Conservation (phyloP, 2,888 invertebrate genomes). For the Liopterus haemorrhoidalis region DNA sequence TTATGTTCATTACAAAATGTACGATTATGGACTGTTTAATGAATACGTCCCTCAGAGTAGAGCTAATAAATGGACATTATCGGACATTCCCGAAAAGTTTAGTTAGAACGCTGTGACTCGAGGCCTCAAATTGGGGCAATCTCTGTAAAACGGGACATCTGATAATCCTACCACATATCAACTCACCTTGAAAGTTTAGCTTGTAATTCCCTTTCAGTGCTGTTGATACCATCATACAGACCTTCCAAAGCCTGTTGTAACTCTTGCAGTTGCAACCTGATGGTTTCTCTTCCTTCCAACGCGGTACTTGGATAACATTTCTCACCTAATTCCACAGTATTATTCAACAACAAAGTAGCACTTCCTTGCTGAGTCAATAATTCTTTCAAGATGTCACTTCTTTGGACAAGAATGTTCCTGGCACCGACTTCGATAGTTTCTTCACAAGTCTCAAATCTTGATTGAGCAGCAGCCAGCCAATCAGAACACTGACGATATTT, state of each 20-base stretch:
- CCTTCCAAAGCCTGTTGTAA: conserved; percentile 76
- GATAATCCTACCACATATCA: not conserved
- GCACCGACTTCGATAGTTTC: conserved; percentile 58
- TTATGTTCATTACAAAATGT: too few relatives aligned
- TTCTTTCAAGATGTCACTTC: conserved; percentile 66
- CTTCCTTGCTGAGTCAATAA: conserved; percentile 68
- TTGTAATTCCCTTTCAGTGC: conserved; percentile 73
- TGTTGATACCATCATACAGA: conserved; percentile 73
- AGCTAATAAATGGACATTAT: too few relatives aligned
- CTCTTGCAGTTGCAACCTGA: conserved; percentile 76
- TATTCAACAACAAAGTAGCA: conserved; percentile 70
- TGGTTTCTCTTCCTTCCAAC: conserved; percentile 77
- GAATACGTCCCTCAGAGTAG: too few relatives aligned
- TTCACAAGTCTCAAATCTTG: conserved; percentile 62
- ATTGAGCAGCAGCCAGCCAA: conserved; percentile 71
- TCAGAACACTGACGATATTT: conserved; percentile 79
- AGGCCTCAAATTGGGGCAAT: too few relatives aligned
- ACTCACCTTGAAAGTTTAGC: conserved; percentile 62
- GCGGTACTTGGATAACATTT: conserved; percentile 82
- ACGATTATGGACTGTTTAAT: too few relatives aligned
- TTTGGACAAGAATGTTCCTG: conserved; percentile 63
- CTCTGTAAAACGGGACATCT: too few relatives aligned
- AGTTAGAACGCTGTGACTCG: too few relatives aligned
- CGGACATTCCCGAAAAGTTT: too few relatives aligned
- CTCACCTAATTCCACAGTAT: conserved; percentile 81